Conservation (phyloP, 2,797 vertebrate species). For the Argya squamiceps region DNA sequence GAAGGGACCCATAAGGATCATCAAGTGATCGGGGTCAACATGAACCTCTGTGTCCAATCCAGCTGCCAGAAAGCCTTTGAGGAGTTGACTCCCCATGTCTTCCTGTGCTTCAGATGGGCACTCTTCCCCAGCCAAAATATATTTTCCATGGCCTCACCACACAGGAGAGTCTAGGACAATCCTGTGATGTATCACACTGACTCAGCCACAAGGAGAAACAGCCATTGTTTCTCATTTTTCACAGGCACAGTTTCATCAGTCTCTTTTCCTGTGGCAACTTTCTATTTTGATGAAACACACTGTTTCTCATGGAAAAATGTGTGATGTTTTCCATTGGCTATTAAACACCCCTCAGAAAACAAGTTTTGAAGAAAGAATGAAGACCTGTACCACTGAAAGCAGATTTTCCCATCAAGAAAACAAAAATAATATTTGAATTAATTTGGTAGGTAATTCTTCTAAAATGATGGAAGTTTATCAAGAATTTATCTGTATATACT, state of each 20-base stretch:
- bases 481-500: not conserved
- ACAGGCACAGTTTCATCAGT: not conserved
- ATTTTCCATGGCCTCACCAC: not conserved
- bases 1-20: not conserved
- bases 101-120: not conserved
- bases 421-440: not conserved
- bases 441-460: not conserved
- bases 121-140: not conserved
- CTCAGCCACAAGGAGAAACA: not conserved
- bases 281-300: not conserved
- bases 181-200: not conserved
- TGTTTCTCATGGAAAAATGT: not conserved
- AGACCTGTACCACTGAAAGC: not conserved
- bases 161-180: not conserved
- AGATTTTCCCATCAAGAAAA: not conserved
- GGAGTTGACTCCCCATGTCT: not conserved
- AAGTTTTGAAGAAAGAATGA: not conserved
- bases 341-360: not conserved
- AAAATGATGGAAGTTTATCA: not conserved
- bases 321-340: not conserved
- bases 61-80: not conserved
- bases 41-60: not conserved
- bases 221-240: not conserved
- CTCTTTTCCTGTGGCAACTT: slow-evolving; percentile 1
- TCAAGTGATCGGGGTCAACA: not conserved